A percentile compares a stretch with the other conserved stretches of the same genome.
These are phyloP conservation scores for Ips nitidus DNA, from an alignment of 1,140 invertebrate species.

Conservation along the genomic window DNA sequence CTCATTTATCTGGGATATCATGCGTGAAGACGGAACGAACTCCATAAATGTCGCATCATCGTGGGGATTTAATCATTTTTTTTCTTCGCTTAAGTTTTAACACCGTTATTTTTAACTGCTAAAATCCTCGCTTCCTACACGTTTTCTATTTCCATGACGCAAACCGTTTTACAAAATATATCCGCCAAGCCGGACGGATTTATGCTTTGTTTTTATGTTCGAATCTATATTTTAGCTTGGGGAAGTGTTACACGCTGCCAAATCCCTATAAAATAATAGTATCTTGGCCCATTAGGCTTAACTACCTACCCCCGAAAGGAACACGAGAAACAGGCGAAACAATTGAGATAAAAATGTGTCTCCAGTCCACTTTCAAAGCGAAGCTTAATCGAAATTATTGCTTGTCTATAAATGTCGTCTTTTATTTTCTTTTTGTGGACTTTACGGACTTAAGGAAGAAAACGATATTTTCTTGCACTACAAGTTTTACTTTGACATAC, in stretches of 20 bases:
- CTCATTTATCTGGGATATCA: background rate
- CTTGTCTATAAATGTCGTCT: conserved; percentile 20
- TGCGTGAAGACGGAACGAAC: background rate
- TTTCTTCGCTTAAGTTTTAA: background rate
- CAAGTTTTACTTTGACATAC: background rate
- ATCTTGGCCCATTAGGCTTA: conserved; percentile 24
- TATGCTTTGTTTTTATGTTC: conserved; percentile 9
- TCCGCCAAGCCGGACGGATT: background rate
- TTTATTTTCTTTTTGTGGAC: conserved; percentile 15
- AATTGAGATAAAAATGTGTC: conserved; percentile 15
- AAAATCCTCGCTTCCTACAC: conserved; percentile 9
- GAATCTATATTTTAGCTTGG: conserved; percentile 10
- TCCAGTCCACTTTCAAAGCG: conserved; percentile 10
- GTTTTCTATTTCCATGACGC: conserved; percentile 6
- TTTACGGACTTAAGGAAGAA: background rate
- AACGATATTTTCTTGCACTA: too few species aligned
- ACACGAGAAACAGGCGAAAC: conserved; percentile 1
- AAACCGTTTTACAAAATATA: conserved; percentile 12
- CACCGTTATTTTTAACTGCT: background rate
- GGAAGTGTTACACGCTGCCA: conserved; percentile 9
- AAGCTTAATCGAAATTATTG: conserved; percentile 23
- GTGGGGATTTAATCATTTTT: background rate
- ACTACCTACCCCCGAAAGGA: conserved; percentile 12
- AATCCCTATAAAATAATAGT: conserved; percentile 24
- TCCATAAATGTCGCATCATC: conserved; percentile 4